Conservation (phyloP, 1,140 invertebrate genomes). For the Medauroidea extradentata region DNA sequence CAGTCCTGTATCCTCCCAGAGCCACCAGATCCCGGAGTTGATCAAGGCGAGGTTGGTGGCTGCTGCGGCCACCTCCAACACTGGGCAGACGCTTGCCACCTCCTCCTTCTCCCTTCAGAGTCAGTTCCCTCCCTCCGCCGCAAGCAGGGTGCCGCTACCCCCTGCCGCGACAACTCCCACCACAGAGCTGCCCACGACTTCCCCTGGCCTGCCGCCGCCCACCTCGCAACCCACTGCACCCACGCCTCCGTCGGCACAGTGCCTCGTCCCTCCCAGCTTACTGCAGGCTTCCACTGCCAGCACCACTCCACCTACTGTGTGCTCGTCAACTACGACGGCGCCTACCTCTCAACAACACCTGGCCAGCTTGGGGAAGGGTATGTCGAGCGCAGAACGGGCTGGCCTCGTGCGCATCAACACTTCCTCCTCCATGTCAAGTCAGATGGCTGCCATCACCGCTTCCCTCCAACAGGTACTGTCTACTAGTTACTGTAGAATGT, state of each 20-base stretch:
- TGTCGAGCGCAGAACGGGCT: conserved; percentile 37
- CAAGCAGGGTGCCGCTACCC: conserved; percentile 10
- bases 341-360: conserved; percentile 24
- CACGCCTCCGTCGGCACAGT: conserved; percentile 26
- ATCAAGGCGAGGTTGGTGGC: conserved; percentile 10
- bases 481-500: background rate
- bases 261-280: conserved; percentile 34
- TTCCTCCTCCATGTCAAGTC: conserved; percentile 56
- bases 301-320: conserved; percentile 33
- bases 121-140: conserved; percentile 12
- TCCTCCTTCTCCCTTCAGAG: conserved; percentile 1
- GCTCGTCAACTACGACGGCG: conserved; percentile 33
- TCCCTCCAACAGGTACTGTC: conserved; percentile 42
- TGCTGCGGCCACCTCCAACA: conserved; percentile 3
- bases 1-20: conserved; percentile 26
- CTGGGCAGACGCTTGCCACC: conserved; percentile 7
- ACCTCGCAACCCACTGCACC: conserved; percentile 39
- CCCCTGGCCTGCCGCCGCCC: conserved; percentile 28
- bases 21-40: conserved; percentile 14
- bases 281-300: conserved; percentile 38
- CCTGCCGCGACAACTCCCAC: conserved; percentile 16
- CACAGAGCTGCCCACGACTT: background rate
- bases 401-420: conserved; percentile 11
- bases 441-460: conserved; percentile 65
- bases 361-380: conserved; percentile 36